Evolutionary conservation across 2,113 vertebrate genomes (phyloP).

Genomic region (Takifugu bimaculatus): DNA sequence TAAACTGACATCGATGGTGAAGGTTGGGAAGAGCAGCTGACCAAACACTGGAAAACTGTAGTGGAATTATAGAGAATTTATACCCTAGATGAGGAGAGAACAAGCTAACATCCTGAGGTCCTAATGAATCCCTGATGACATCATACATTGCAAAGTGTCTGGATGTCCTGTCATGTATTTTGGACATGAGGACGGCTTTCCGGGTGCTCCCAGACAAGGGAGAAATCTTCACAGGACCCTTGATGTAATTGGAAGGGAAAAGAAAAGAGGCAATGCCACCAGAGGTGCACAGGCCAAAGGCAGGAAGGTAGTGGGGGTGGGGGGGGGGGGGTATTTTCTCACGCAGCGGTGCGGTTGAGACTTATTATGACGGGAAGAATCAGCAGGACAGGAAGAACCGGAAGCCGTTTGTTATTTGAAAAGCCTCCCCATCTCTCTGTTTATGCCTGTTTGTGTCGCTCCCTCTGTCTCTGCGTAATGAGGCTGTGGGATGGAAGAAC

Average conservation of each 20-base stretch:
- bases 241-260: constrained; percentile 45
- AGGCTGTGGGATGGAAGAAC: constrained; percentile 50
- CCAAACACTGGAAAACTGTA: no score
- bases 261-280: constrained; percentile 3
- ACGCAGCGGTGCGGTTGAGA: constrained; percentile 12
- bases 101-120: no score
- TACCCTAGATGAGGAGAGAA: no score
- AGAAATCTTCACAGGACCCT: constrained; percentile 23
- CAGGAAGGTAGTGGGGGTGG: no score
- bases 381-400: constrained; percentile 49
- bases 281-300: no score
- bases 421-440: constrained; percentile 23
- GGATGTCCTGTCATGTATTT: not conserved
- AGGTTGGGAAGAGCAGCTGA: no score
- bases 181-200: constrained; percentile 7
- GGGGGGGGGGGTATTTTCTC: no score
- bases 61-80: no score
- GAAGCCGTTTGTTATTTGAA: constrained; percentile 57
- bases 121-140: no score
- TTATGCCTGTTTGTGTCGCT: constrained; percentile 10
- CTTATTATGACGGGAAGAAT: constrained; percentile 45
- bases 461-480: constrained; percentile 51
- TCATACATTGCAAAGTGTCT: no score
- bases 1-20: no score
- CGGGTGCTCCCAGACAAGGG: constrained; percentile 7